Percentiles rank a stretch among this genome's conserved stretches.
phyloP scores from a whole-genome alignment of 2,888 invertebrate species.

The Heliothis peltigera region DNA sequence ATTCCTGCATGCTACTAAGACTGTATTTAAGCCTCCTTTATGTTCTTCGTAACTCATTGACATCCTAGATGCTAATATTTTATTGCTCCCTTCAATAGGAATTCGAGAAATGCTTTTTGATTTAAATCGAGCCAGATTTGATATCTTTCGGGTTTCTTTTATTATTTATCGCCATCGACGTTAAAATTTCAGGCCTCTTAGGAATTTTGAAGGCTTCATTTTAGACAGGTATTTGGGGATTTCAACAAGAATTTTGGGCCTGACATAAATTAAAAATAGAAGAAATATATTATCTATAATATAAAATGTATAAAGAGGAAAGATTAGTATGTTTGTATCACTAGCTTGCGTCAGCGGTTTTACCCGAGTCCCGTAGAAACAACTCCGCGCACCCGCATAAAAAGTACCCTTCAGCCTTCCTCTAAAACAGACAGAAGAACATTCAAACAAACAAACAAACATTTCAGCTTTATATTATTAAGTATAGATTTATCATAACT shows the following conservation, averaged over 20 bases:
- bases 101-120: slow-evolving; percentile 54
- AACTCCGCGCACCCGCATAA: too few species aligned
- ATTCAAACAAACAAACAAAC: too few species aligned
- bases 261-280: neutral
- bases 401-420: too few species aligned
- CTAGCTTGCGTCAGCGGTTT: too few species aligned
- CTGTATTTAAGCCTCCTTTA: slow-evolving; percentile 11
- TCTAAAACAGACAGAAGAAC: too few species aligned
- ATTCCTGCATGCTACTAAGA: slow-evolving; percentile 14
- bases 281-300: neutral
- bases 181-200: slow-evolving; percentile 31
- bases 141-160: slow-evolving; percentile 39
- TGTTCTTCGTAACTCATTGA: slow-evolving; percentile 30
- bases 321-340: too few species aligned
- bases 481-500: too few species aligned
- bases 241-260: slow-evolving; percentile 13
- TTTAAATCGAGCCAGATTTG: slow-evolving; percentile 54
- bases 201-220: slow-evolving; percentile 18
- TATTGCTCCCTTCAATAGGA: slow-evolving; percentile 40
- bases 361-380: too few species aligned
- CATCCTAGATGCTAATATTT: slow-evolving; percentile 51
- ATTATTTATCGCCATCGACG: slow-evolving; percentile 51
- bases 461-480: too few species aligned
- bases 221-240: slow-evolving; percentile 12
- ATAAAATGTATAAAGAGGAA: too few species aligned